A percentile compares a stretch with the other conserved stretches of the same genome.
Conservation (phyloP, 2,113 vertebrate species). For the Phyllopteryx taeniolatus region DNA sequence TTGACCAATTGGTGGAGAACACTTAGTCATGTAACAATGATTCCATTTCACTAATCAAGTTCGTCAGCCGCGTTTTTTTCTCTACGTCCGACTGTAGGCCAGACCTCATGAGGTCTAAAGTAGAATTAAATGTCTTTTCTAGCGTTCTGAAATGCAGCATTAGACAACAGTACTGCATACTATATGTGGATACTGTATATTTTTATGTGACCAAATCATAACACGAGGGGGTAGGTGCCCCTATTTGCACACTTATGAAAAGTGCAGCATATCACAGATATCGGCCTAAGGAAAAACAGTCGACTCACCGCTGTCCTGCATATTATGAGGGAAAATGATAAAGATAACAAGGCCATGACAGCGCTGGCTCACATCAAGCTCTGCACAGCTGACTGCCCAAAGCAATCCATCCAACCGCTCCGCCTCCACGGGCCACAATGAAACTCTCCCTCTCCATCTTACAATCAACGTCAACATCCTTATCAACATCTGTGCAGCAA, state of each 20-base stretch:
- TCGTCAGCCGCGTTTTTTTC: neutral
- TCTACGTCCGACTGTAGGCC: neutral
- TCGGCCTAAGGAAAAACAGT: conserved; percentile 27
- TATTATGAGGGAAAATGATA: conserved; percentile 44
- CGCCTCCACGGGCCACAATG: conserved; percentile 29
- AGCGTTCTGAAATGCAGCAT: neutral
- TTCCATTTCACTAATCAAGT: neutral
- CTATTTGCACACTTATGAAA: conserved; percentile 27
- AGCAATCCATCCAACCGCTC: conserved; percentile 9
- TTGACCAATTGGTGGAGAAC: neutral
- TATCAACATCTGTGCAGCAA: conserved; percentile 14
- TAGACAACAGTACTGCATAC: neutral
- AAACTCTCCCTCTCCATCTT: conserved; percentile 39
- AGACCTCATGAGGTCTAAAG: neutral
- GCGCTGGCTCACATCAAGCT: conserved; percentile 33
- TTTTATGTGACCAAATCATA: conserved; percentile 3
- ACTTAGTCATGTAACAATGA: neutral
- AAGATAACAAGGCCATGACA: conserved; percentile 53
- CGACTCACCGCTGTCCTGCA: conserved; percentile 22
- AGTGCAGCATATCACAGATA: conserved; percentile 24
- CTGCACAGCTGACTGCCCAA: conserved; percentile 41
- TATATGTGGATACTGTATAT: neutral
- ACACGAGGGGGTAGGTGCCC: neutral
- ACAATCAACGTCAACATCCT: neutral
- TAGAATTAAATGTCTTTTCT: neutral